Evolutionary conservation across 1,140 invertebrate species (phyloP), one percentile per base, ranked within the genome.

Genomic region (Zophobas atratus): DNA sequence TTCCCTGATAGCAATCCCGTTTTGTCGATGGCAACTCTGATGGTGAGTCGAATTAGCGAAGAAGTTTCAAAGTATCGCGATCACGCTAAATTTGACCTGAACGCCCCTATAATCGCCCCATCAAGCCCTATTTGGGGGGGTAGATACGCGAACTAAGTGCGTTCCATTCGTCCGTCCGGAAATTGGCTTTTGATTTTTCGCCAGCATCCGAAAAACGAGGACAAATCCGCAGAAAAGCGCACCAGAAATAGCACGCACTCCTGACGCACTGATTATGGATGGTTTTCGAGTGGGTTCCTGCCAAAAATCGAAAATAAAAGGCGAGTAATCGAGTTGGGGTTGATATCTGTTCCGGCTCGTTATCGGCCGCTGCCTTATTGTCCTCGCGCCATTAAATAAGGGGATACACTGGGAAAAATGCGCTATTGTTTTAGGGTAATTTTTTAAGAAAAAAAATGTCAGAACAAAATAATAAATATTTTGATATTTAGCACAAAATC

Each of bases 51-150:
- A 78, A 78, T 78, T 78, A 78, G 77, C 73, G 71, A 77, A 74
- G 76, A 70, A 77, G 51, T 77, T 77, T 70, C 51, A 76, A 76
- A 76, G 56, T 63, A 71, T 77, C 77, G 67, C 78, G 70, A 79
- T 81, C 76, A 81, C 78, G 80, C 75, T 79, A 79, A 81, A 81
- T 81, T 81, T 81, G 75, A 81, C 78, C 75, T 70, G 51, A 77
- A 77, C 76, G 76, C 70, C 49, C 56, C 76, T 77, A 77, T 77
- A 71, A 77, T 72, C 67, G 39, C 32, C 67, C 51, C 57, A 77
- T 77, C 76, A 72, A 72, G 49, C 34, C 67, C 76, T 48, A 71
- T 77, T 72, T 55, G 38, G 41, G 71, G 71, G 76, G 39, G 32
- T 43, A 56, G 76, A 72, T 77, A 77, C 8, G 51, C 39, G 2